phyloP scores from a whole-genome alignment of 1,140 invertebrate species.

The Ips nitidus region DNA sequence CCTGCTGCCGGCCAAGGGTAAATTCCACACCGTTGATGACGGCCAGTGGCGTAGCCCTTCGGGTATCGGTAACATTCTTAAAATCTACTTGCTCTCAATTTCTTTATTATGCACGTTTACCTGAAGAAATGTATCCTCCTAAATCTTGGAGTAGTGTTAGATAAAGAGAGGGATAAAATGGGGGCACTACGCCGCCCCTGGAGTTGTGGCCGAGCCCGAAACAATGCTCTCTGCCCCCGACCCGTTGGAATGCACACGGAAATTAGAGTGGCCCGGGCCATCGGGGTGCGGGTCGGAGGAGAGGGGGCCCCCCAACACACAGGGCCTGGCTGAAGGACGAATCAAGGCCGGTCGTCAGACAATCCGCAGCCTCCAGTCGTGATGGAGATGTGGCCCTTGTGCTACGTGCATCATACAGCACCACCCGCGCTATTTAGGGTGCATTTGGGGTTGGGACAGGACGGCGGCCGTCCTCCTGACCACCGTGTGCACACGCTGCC shows the following conservation, averaged over 20 bases:
- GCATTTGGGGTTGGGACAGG: conserved; percentile 50
- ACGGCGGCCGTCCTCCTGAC: background rate
- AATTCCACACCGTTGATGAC: conserved; percentile 31
- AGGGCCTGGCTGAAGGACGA: conserved; percentile 54
- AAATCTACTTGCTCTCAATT: background rate
- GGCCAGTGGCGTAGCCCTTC: conserved; percentile 22
- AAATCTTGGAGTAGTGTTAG: background rate
- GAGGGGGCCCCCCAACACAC: conserved; percentile 13
- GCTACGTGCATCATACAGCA: conserved; percentile 54
- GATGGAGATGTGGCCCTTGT: conserved; percentile 51
- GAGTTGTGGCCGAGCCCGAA: conserved; percentile 10
- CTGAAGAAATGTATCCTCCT: background rate
- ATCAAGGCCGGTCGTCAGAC: conserved; percentile 48
- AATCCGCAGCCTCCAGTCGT: conserved; percentile 35
- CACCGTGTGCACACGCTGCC: conserved; percentile 14
- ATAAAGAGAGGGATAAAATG: background rate
- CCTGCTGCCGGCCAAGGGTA: conserved; percentile 33
- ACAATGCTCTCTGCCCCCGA: conserved; percentile 38
- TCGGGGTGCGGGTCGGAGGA: conserved; percentile 17
- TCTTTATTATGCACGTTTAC: background rate
- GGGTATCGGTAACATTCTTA: background rate
- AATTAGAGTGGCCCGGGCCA: conserved; percentile 57
- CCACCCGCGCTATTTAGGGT: conserved; percentile 58
- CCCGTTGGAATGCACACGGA: conserved; percentile 56
- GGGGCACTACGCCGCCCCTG: background rate